phyloP scores from a whole-genome alignment of 2,113 vertebrate genomes.

The Grammomys dolichurus region DNA sequence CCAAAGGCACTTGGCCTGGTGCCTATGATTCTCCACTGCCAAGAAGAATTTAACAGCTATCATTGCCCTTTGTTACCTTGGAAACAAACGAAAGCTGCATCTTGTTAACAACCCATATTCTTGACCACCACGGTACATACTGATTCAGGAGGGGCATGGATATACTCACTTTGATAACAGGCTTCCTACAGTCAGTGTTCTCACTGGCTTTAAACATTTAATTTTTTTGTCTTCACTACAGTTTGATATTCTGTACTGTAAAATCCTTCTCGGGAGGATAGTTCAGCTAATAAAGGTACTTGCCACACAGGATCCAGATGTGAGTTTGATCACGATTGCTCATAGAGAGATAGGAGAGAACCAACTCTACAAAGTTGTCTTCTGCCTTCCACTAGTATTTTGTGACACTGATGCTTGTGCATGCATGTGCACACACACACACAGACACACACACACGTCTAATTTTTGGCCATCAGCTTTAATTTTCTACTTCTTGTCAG shows the following conservation, averaged over 20 bases:
- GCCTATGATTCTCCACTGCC: not conserved
- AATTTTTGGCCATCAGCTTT: not conserved
- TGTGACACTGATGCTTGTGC: no score
- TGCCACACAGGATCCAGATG: not conserved
- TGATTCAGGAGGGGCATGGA: not conserved
- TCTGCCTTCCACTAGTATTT: no score
- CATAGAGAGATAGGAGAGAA: not conserved
- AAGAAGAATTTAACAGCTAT: conserved; percentile 32
- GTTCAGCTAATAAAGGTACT: not conserved
- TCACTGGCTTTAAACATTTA: not conserved
- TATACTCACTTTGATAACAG: not conserved
- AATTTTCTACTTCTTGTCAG: not conserved
- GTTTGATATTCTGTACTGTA: not conserved
- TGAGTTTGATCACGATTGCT: not conserved
- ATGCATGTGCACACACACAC: not conserved
- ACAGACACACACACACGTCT: not conserved
- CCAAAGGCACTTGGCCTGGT: not conserved
- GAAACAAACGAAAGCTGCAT: not conserved
- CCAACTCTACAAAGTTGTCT: not conserved
- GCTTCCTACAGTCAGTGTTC: not conserved
- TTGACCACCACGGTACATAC: no score
- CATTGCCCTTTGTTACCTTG: conserved; percentile 22
- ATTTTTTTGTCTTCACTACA: not conserved
- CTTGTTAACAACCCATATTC: conserved; percentile 2
- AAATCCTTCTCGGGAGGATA: not conserved